Evolutionary conservation across 2,797 vertebrate genomes (phyloP).

Genomic region (Lithobates pipiens): DNA sequence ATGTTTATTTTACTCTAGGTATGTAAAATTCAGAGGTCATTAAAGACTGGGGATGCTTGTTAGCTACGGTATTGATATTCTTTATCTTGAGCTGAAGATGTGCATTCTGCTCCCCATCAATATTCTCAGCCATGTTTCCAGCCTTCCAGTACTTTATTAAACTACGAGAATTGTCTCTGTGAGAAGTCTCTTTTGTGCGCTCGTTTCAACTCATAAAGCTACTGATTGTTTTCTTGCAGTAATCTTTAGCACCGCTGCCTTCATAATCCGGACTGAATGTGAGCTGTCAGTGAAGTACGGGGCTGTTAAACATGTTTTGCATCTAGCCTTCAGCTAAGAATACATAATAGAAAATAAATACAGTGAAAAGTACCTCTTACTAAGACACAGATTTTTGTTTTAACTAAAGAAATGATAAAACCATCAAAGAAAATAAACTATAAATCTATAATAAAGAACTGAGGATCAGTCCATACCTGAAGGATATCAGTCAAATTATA

Average conservation of each 20-base stretch:
- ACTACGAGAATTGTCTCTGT: constrained; percentile 54
- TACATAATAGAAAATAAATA: constrained; percentile 25
- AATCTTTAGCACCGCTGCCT: constrained; percentile 40
- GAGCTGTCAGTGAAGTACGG: constrained; percentile 42
- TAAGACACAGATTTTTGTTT: constrained; percentile 10
- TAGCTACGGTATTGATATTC: constrained; percentile 43
- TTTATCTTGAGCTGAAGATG: constrained; percentile 46
- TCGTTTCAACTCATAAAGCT: constrained; percentile 45
- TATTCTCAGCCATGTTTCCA: constrained; percentile 49
- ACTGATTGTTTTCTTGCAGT: constrained; percentile 55
- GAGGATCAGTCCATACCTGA: too few species aligned
- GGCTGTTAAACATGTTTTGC: constrained; percentile 33
- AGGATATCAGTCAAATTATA: neutral
- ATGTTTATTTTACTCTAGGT: constrained; percentile 4
- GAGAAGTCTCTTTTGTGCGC: constrained; percentile 49
- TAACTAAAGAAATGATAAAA: neutral
- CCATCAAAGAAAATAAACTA: neutral
- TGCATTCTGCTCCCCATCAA: constrained; percentile 37
- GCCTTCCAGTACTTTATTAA: constrained; percentile 54
- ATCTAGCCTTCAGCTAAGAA: constrained; percentile 35
- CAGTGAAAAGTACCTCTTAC: neutral
- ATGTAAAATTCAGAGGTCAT: constrained; percentile 20
- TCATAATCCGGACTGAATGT: constrained; percentile 42
- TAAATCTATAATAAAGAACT: neutral
- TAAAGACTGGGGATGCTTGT: constrained; percentile 26